These are phyloP conservation scores for Eulemur coronatus DNA, from an alignment of 2,797 vertebrate genomes.

Conservation along the genomic window DNA sequence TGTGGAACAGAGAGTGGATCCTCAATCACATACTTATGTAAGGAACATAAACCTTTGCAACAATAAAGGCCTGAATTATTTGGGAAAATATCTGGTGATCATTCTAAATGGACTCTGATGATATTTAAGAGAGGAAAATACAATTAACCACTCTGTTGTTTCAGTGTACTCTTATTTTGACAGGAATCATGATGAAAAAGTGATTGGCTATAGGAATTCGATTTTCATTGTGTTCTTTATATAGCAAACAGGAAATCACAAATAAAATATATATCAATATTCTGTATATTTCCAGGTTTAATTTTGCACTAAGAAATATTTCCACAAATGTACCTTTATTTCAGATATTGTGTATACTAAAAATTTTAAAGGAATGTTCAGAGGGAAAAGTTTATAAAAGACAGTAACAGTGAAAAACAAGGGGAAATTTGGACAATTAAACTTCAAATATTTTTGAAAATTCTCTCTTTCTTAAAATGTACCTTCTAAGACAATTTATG, in stretches of 20 bases:
- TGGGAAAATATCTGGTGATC: background rate
- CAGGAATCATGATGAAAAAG: background rate
- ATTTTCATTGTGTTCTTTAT: background rate
- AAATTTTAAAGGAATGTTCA: background rate
- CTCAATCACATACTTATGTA: background rate
- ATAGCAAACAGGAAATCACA: background rate
- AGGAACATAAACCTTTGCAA: background rate
- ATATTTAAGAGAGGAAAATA: background rate
- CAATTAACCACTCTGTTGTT: background rate
- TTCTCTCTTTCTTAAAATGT: background rate
- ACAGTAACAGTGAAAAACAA: background rate
- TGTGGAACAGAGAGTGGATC: rapidly evolving
- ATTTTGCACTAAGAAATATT: background rate
- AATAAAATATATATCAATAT: background rate
- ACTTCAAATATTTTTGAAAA: background rate
- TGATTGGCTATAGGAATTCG: background rate
- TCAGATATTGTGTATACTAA: background rate
- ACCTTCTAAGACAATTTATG: background rate
- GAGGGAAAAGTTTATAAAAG: background rate
- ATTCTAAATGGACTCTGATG: background rate
- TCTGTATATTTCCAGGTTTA: background rate
- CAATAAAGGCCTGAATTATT: background rate
- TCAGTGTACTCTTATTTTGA: background rate
- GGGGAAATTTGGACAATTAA: background rate
- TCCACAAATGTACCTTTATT: background rate